Conservation (phyloP, 2,113 vertebrate genomes). For the Larimichthys crocea region DNA sequence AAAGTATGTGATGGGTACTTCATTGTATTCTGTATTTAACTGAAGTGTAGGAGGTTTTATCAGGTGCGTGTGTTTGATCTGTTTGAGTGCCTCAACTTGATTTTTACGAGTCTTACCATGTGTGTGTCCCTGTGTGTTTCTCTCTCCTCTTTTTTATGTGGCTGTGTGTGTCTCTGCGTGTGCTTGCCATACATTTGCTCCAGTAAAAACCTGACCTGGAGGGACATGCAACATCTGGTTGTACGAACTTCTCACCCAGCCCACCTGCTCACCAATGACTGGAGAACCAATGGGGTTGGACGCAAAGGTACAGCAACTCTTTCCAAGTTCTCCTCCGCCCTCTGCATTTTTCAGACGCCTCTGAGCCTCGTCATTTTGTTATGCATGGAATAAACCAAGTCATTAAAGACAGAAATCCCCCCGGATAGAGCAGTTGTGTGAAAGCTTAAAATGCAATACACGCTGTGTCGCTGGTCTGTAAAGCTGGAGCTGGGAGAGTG, state of each 20-base stretch:
- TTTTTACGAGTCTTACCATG: conserved; percentile 15
- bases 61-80: conserved; percentile 39
- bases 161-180: conserved; percentile 14
- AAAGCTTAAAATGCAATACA: neutral
- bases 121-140: conserved; percentile 31
- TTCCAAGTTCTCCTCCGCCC: conserved; percentile 16
- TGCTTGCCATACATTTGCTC: conserved; percentile 22
- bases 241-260: conserved; percentile 94
- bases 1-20: conserved; percentile 2
- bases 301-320: conserved; percentile 88
- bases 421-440: neutral
- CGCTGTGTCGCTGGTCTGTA: neutral
- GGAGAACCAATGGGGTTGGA: conserved; percentile 95
- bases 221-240: conserved; percentile 99
- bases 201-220: conserved; percentile 97
- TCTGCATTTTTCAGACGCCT: conserved; percentile 18
- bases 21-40: conserved; percentile 45
- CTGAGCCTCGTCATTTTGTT: conserved; percentile 19
- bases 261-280: conserved; percentile 93
- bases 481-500: conserved; percentile 18
- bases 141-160: neutral
- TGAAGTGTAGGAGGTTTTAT: conserved; percentile 24
- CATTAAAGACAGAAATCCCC: neutral
- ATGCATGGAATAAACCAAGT: conserved; percentile 18
- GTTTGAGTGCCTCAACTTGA: conserved; percentile 24